A percentile compares a stretch with the other conserved stretches of the same genome.
Evolutionary conservation across 2,888 invertebrate species (phyloP).

Genomic region (Tetramorium bicarinatum): DNA sequence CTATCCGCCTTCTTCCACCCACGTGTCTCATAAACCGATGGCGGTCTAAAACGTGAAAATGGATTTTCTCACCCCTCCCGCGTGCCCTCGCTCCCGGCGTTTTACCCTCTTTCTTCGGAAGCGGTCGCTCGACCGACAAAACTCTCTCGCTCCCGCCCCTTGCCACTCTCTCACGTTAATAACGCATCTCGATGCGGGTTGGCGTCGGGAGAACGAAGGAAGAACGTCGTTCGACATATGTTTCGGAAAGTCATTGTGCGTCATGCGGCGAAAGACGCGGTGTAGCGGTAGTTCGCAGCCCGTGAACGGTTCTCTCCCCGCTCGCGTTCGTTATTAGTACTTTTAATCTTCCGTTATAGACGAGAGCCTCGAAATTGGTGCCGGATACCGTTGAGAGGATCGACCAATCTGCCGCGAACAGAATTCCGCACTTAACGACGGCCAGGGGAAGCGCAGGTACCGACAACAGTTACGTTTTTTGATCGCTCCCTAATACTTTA

Average conservation of each 20-base stretch:
- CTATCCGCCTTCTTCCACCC: conserved; percentile 65
- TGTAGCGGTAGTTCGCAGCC: conserved; percentile 60
- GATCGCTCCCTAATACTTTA: conserved; percentile 53
- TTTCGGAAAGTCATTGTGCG: conserved; percentile 79
- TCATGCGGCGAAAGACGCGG: conserved; percentile 60
- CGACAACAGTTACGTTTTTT: conserved; percentile 52
- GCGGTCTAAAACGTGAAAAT: conserved; percentile 67
- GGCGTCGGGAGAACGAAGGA: conserved; percentile 62
- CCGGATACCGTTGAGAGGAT: conserved; percentile 79
- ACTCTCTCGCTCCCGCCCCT: conserved; percentile 38
- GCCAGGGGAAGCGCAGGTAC: conserved; percentile 31
- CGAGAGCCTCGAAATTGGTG: conserved; percentile 73
- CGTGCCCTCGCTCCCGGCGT: conserved; percentile 8
- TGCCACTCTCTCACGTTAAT: conserved; percentile 75
- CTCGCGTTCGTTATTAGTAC: conserved; percentile 62
- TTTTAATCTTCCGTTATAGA: conserved; percentile 79
- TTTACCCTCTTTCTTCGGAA: conserved; percentile 35
- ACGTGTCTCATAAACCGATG: conserved; percentile 71
- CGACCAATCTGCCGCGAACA: conserved; percentile 78
- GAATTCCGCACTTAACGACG: conserved; percentile 60
- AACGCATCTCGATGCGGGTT: conserved; percentile 81
- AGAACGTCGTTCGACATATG: conserved; percentile 82
- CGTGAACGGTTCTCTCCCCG: conserved; percentile 60
- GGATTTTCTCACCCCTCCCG: conserved; percentile 63
- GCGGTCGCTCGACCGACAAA: conserved; percentile 30